Percentiles rank a stretch among this genome's conserved stretches.
These are phyloP conservation scores for Alcis repandata DNA, from an alignment of 2,888 invertebrate genomes.

Conservation along the genomic window DNA sequence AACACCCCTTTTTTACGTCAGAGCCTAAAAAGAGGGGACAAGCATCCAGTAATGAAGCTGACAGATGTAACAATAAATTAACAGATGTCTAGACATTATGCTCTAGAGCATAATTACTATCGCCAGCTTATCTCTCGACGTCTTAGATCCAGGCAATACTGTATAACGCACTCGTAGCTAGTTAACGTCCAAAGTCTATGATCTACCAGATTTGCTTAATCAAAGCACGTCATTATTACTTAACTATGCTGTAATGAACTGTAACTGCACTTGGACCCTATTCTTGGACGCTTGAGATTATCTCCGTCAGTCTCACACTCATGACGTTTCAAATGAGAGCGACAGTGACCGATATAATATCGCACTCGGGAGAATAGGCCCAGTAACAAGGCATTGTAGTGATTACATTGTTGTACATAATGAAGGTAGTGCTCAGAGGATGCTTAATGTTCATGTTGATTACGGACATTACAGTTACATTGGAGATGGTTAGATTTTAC, in stretches of 20 bases:
- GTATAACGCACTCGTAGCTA: constrained; percentile 1
- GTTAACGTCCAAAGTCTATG: constrained; percentile 20
- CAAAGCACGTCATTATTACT: constrained; percentile 17
- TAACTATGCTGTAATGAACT: constrained; percentile 28
- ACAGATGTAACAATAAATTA: no score
- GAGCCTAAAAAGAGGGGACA: no score
- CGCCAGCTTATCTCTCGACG: neutral
- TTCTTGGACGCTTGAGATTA: no score
- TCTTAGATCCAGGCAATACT: constrained; percentile 14
- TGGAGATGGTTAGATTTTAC: neutral
- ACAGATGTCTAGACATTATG: no score
- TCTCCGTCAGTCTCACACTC: no score
- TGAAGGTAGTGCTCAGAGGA: constrained; percentile 14
- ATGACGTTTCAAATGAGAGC: no score
- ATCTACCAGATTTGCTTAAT: constrained; percentile 36
- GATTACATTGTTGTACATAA: constrained; percentile 16
- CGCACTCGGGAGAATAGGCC: no score
- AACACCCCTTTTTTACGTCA: no score
- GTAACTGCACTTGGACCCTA: constrained; percentile 16
- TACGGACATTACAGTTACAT: constrained; percentile 2
- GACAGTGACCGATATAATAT: no score
- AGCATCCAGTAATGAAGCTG: no score
- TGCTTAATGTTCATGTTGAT: constrained; percentile 13
- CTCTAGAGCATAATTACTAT: neutral
- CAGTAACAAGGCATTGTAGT: constrained; percentile 10